A percentile compares a stretch with the other conserved stretches of the same genome.
These are phyloP conservation scores for Philotrypesis tridentata DNA, from an alignment of 1,140 invertebrate species.

Conservation along the genomic window DNA sequence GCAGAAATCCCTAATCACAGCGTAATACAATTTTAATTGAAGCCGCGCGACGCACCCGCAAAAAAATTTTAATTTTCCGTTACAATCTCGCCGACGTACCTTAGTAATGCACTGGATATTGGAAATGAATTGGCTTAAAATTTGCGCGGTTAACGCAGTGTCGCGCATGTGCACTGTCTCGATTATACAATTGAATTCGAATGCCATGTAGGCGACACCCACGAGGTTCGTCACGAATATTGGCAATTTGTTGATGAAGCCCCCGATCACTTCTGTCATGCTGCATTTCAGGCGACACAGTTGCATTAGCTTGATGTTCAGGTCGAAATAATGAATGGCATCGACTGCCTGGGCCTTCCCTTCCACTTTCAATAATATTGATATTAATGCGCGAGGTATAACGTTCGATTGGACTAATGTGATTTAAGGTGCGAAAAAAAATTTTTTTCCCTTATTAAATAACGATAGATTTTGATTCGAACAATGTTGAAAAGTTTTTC, in stretches of 20 bases:
- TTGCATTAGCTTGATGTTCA: neutral
- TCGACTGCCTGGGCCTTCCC: neutral
- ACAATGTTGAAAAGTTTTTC: too few species aligned
- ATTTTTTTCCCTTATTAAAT: too few species aligned
- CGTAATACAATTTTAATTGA: too few species aligned
- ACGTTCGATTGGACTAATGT: too few species aligned
- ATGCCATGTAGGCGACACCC: neutral
- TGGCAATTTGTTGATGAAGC: neutral
- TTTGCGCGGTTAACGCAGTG: neutral
- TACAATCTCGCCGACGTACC: neutral
- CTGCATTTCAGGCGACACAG: neutral
- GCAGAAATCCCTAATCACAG: neutral
- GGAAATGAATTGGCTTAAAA: neutral
- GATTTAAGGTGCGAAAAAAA: too few species aligned
- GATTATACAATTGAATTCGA: neutral
- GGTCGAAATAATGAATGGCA: neutral
- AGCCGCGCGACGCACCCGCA: too few species aligned
- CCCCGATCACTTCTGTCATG: neutral
- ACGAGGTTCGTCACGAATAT: neutral
- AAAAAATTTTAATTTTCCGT: too few species aligned
- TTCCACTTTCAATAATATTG: neutral
- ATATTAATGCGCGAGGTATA: too few species aligned
- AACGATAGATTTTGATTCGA: too few species aligned
- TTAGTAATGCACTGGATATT: neutral
- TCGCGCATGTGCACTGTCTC: neutral